These are phyloP conservation scores for Pollenia angustigena DNA, from an alignment of 2,888 invertebrate genomes.

Conservation along the genomic window DNA sequence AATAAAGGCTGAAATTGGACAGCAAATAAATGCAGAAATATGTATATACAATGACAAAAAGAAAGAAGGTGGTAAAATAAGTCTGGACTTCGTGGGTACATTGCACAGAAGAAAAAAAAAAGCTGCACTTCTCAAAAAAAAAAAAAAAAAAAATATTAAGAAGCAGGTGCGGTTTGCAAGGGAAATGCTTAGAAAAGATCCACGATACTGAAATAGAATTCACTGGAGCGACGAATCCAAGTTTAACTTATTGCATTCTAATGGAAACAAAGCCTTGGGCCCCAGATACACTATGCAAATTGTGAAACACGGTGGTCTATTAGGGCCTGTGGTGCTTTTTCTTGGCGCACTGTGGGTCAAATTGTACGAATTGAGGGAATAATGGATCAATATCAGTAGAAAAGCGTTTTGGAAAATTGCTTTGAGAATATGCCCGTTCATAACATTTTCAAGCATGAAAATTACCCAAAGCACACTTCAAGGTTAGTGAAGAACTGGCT, in stretches of 20 bases:
- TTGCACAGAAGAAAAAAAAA: conserved; percentile 3
- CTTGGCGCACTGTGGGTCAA: conserved; percentile 70
- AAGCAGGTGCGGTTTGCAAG: conserved; percentile 5
- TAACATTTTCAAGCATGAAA: conserved; percentile 34
- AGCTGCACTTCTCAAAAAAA: too few species aligned
- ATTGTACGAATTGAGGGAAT: conserved; percentile 68
- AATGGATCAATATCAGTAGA: conserved; percentile 71
- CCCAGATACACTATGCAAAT: conserved; percentile 29
- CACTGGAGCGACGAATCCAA: conserved; percentile 23
- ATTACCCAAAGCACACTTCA: conserved; percentile 57
- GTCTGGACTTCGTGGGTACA: conserved; percentile 21
- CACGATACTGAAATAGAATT: conserved; percentile 46
- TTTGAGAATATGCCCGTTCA: conserved; percentile 47
- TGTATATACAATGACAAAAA: conserved; percentile 27
- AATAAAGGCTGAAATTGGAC: too few species aligned
- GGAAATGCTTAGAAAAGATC: too few species aligned
- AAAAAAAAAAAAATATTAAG: neutral
- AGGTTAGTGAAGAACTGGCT: too few species aligned
- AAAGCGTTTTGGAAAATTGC: conserved; percentile 66
- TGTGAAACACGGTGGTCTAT: conserved; percentile 72
- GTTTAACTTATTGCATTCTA: conserved; percentile 27
- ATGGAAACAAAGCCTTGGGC: conserved; percentile 37
- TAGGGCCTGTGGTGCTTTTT: conserved; percentile 72
- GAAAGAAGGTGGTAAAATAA: conserved; percentile 16
- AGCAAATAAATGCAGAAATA: conserved; percentile 30